A percentile compares a stretch with the other conserved stretches of the same genome.
phyloP scores from a whole-genome alignment of 2,113 vertebrate species.

The Stigmatopora nigra region DNA sequence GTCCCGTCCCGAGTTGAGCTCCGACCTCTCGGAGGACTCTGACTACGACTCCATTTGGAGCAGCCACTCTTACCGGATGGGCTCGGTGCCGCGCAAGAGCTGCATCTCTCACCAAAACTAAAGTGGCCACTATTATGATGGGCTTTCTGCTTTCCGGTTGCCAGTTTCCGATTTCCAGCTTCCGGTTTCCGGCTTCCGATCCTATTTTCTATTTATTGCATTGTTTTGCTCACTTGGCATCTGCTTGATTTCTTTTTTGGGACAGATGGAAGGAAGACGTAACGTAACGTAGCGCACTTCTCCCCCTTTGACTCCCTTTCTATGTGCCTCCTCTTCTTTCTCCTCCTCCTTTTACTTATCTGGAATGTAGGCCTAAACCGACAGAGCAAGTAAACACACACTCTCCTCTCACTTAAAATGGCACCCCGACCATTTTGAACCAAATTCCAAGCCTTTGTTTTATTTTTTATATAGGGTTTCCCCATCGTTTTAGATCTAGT shows the following conservation, averaged over 20 bases:
- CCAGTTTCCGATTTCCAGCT: too few species aligned
- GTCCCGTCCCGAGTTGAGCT: slow-evolving; percentile 87
- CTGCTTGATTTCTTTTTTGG: slow-evolving; percentile 58
- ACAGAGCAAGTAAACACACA: too few species aligned
- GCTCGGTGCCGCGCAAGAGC: slow-evolving; percentile 96
- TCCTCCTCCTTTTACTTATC: slow-evolving; percentile 25
- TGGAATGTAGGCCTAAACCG: slow-evolving; percentile 58
- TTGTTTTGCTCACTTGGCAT: slow-evolving; percentile 38
- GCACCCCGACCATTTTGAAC: slow-evolving; percentile 28
- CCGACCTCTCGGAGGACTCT: slow-evolving; percentile 98
- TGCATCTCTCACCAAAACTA: slow-evolving; percentile 99
- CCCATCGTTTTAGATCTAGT: slow-evolving; percentile 11
- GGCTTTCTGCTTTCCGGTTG: too few species aligned
- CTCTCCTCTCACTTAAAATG: slow-evolving; percentile 32
- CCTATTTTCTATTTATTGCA: slow-evolving; percentile 71
- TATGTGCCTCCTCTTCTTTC: slow-evolving; percentile 64
- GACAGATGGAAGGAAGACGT: slow-evolving; percentile 20
- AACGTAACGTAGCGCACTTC: slow-evolving; percentile 51
- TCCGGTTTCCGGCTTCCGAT: too few species aligned
- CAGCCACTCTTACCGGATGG: slow-evolving; percentile 99
- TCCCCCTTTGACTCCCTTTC: slow-evolving; percentile 71
- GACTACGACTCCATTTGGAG: slow-evolving; percentile 99
- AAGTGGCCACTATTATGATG: too few species aligned
- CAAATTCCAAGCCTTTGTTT: too few species aligned
- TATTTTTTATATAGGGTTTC: not conserved